These are phyloP conservation scores for Okapia johnstoni DNA, from an alignment of 2,113 vertebrate species.

Conservation along the genomic window DNA sequence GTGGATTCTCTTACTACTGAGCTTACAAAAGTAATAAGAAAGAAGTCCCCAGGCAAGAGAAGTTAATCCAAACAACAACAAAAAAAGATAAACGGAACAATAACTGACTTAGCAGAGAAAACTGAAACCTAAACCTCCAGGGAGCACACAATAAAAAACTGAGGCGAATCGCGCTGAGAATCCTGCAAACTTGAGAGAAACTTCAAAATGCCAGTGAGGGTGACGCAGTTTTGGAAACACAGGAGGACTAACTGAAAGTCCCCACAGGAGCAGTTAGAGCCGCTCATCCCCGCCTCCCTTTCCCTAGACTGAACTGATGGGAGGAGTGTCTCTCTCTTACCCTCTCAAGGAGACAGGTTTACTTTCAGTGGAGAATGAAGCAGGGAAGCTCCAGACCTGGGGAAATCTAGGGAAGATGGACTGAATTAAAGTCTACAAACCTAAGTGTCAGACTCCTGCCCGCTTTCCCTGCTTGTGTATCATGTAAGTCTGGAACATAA, in stretches of 20 bases:
- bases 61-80: neutral
- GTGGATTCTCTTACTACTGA: neutral
- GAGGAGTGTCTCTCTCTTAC: neutral
- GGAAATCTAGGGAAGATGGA: neutral
- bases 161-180: neutral
- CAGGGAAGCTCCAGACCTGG: neutral
- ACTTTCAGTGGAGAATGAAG: neutral
- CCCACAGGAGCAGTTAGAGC: neutral
- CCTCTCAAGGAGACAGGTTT: neutral
- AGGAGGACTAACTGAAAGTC: neutral
- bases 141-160: neutral
- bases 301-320: neutral
- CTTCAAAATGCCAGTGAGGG: neutral
- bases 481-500: neutral
- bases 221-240: neutral
- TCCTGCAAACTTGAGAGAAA: neutral
- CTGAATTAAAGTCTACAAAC: neutral
- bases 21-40: neutral
- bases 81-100: neutral
- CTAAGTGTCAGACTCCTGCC: neutral
- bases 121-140: neutral
- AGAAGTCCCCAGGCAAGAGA: neutral
- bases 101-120: neutral
- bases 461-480: neutral
- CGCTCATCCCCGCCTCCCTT: rapidly evolving